Evolutionary conservation across 2,113 vertebrate species (phyloP), one percentile per base, ranked within the genome.

Genomic region (Thalassoma bifasciatum): DNA sequence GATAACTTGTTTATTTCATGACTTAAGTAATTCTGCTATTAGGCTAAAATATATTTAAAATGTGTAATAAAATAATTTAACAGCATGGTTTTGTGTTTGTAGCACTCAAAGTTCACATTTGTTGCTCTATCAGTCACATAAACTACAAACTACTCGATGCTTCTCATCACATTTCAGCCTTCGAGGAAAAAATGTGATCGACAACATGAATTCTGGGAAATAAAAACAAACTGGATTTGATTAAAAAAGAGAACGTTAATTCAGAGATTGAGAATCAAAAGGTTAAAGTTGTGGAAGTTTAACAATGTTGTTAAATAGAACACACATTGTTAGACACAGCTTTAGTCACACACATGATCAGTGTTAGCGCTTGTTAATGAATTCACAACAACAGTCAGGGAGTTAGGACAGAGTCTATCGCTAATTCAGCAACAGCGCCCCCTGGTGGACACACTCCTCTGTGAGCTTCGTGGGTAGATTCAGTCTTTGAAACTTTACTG

Each of bases 351-450:
- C 11, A 77, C 37, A 66, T 0, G 24, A 81, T 76, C 77, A 72
- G 52, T 57, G 21, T 38, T 61, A n/a, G n/a, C n/a, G 57, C 85
- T 66, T 58, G 72, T 79, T 86, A 85, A 78, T 83, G 58, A n/a
- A 22, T 66, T 44, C 34, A 63, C 46, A 59, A 17, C 40, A 50
- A 17, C 16, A 44, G 62, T 60, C 16, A 42, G 37, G 57, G 0
- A 21, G 38, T 46, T 3, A 47, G 42, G 5, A 7, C 12, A 34
- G 5, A 40, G 12, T 11, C 9, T 2, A 2, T 40, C 49, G 10
- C 40, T 10, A 17, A 57, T 49, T 42, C 21, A 36, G 23, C 13
- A 40, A 50, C 50, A 57, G 66, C 21, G n/a, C 59, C 51, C 44
- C 51, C 40, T 57, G 42, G 1, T 61, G 50, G 38, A 0, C 0